Base-by-base conservation (phyloP, 2,888 invertebrate genomes). In the Ischnus inquisitorius region DNA sequence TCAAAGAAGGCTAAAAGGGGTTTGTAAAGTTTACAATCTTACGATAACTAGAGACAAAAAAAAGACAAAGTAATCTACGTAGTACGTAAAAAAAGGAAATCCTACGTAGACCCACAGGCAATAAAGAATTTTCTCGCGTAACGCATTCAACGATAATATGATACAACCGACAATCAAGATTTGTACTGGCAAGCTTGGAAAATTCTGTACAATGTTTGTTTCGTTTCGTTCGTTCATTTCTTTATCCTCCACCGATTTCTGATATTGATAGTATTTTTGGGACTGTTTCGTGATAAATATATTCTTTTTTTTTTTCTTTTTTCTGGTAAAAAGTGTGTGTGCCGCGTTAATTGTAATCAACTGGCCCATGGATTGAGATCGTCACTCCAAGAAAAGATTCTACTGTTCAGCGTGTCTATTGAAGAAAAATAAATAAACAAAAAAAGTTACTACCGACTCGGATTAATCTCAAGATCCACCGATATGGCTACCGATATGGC, bases 301-400 rank as follows among this genome's bases (percentile, higher is more conserved):
- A 22, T 82, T 78, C 43, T 67, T 78, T 12, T 16, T 43, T 69
- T 72, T 60, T 82, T 78, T 43, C 60, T 78, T 12, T 16, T 43
- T 69, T 72, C 60, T 83, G 25, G 65, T 69, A 82, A 65, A 77
- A 78, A 82, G 34, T 34, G 34, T 22, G 48, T 65, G 81, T 84
- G 77, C 68, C 68, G 51, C 46, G 48, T 67, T 51, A 46, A 78
- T 64, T 57, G 54, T 74, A 64, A 78, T 68, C 46, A 41, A 78
- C 54, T 81, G 74, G 68, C 68, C 74, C 74, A 78, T 64, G 25
- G 16, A 60, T 77, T 78, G 76, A 83, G 83, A 83, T 80, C 77
- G 46, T 80, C 16, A 57, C 62, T 84, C 57, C 64, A 78, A 84
- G 74, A 39, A 43, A 78, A 78, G 67, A 68, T 34, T 34, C 69